These are phyloP conservation scores for Laticauda colubrina DNA, from an alignment of 2,113 vertebrate species.

Conservation along the genomic window DNA sequence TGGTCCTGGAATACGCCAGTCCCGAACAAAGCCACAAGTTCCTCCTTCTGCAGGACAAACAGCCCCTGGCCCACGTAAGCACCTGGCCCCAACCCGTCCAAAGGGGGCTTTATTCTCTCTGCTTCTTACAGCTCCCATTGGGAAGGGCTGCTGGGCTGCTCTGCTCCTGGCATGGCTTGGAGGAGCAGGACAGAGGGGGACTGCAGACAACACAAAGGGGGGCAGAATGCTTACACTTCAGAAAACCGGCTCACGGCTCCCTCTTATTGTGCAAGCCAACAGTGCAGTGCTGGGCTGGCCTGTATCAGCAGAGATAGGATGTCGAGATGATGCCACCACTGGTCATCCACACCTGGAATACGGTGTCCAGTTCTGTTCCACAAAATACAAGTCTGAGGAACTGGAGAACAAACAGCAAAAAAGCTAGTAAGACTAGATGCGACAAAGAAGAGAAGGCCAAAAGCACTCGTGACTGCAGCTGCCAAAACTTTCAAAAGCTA, in stretches of 20 bases:
- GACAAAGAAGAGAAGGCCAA: background rate
- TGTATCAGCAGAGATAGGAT: background rate
- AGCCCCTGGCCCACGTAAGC: constrained; percentile 92
- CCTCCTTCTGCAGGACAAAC: constrained; percentile 92
- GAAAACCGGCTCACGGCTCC: background rate
- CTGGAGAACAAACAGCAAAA: background rate
- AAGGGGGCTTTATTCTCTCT: no score
- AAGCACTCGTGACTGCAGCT: background rate
- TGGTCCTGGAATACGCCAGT: constrained; percentile 90
- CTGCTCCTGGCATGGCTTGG: background rate
- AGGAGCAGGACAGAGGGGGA: background rate
- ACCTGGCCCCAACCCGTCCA: background rate
- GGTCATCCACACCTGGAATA: background rate
- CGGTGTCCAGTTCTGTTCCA: background rate
- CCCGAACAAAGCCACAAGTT: constrained; percentile 88
- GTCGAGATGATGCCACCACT: background rate
- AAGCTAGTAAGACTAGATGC: background rate
- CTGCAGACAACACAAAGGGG: background rate
- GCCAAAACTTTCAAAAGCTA: background rate
- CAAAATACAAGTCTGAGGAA: background rate
- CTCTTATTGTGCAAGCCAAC: background rate
- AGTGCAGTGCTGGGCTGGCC: background rate
- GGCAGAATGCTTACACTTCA: background rate
- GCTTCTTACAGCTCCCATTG: background rate
- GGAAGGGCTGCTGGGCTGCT: background rate